Base-by-base conservation (phyloP, 2,113 vertebrate genomes). In the Petromus typicus region DNA sequence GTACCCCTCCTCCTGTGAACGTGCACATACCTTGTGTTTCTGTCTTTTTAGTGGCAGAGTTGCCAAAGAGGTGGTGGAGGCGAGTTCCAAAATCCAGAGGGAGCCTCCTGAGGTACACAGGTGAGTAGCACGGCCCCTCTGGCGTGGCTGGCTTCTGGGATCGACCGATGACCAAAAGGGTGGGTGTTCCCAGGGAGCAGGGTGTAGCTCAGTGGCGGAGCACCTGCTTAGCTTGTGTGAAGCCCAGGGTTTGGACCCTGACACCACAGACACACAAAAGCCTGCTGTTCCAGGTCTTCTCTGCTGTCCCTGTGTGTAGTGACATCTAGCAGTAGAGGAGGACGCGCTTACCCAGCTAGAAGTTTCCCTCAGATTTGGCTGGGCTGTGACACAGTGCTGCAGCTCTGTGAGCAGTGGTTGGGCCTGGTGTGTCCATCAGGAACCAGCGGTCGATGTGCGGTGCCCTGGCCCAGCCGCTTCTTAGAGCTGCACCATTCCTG, bases 51-150 rank as follows among this genome's bases (percentile, higher is more conserved):
- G 99, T 81, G 99, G 99, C 86, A 99, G 98, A 98, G 99, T 99
- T 92, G 99, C 99, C 92, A 99, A 99, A 98, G 99, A 99, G 95
- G 99, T 99, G 88, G 99, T 99, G 66, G 99, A 99, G 94, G 99
- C 99, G 93, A 99, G 99, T 97, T 99, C 99, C 75, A 99, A 99
- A 98, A 99, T 99, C 97, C 99, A 99, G 98, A 99, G 99, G 92
- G 99, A 99, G 51, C 99, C 99, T 34, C 99, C 99, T 2, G 99
- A 99, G 96, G 99, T 99, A 78, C 98, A 99, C 97, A 99, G 99
- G 99, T 99, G 98, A 98, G 96, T 92, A 27, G 10, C 10, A 12
- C 9, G 10, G 2, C 45, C 45, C 7, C 6, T 9, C 0, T 32
- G 59, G 30, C 9, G 40, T 0, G 3, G 37, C 18, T 51, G 57